Base-by-base conservation (phyloP, 1,140 invertebrate species). In the Leptopilina boulardi region DNA sequence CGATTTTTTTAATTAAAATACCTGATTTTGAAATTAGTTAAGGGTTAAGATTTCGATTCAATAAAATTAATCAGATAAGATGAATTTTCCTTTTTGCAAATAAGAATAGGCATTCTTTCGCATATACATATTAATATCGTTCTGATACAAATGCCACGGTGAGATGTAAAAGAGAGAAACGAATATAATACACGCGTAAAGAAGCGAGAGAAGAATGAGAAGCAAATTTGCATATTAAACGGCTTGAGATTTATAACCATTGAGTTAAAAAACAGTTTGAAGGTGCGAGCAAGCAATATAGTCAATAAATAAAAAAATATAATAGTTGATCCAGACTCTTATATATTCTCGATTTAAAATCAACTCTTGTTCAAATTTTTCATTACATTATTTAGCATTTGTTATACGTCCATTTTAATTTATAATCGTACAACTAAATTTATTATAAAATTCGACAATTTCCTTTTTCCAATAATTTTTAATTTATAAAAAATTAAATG, bases 151-250 rank as follows among this genome's bases (percentile, higher is more conserved):
- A 34, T 9, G 38, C 26, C 74, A 54, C n/a, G 44, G 42, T n/a
- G n/a, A n/a, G n/a, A n/a, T 56, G 70, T 71, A 54, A 59, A 18
- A 38, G 38, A 70, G 72, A 30, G 76, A 74, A 78, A 6, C 34
- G 76, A 78, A 71, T 70, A 73, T 56, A 78, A 80, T 81, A 74
- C 79, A 79, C 78, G 78, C n/a, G n/a, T n/a, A n/a, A n/a, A n/a
- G n/a, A n/a, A 56, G 71, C 74, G 75, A 59, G 42, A 74, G 76
- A 74, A 70, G 15, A 47, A 70, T 30, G 38, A 76, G 71, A 44
- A 74, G 70, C 74, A 81, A 83, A 91, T 91, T 91, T 91, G 86
- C 89, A 91, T 90, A 91, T 91, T 90, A 91, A 90, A 90, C 87
- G 89, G 88, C 86, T 90, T 81, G 82, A 88, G 90, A 91, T 90